Percentiles rank a stretch among this genome's conserved stretches.
phyloP scores from a whole-genome alignment of 2,888 invertebrate species.

The Sminthurides aquaticus region DNA sequence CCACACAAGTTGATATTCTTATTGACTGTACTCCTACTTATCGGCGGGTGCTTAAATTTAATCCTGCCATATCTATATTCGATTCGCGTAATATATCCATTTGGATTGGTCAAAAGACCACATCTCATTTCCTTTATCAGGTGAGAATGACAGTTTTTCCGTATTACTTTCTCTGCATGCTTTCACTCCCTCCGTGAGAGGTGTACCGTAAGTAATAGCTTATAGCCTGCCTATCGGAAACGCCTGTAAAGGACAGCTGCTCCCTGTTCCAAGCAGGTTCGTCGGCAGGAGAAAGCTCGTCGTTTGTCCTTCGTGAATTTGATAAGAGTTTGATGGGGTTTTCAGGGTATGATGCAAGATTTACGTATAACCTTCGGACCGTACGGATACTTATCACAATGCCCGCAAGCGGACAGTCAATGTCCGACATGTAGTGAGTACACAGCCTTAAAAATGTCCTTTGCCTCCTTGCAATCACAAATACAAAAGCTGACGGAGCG shows the following conservation, averaged over 20 bases:
- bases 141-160: too few relatives aligned
- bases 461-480: slow-evolving; percentile 69
- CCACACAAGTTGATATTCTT: slow-evolving; percentile 67
- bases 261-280: too few relatives aligned
- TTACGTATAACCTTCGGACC: slow-evolving; percentile 75
- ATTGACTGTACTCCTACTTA: slow-evolving; percentile 81
- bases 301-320: too few relatives aligned
- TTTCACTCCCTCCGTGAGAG: too few relatives aligned
- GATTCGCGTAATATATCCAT: slow-evolving; percentile 51
- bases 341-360: slow-evolving; percentile 79
- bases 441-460: slow-evolving; percentile 71
- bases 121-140: slow-evolving; percentile 78
- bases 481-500: slow-evolving; percentile 74
- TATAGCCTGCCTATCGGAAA: background rate
- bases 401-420: slow-evolving; percentile 74
- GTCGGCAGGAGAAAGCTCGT: too few relatives aligned
- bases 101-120: slow-evolving; percentile 81
- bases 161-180: background rate
- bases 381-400: slow-evolving; percentile 77
- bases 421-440: slow-evolving; percentile 89
- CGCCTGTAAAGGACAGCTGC: too few relatives aligned
- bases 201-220: too few relatives aligned
- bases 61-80: slow-evolving; percentile 43
- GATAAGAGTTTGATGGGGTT: too few relatives aligned
- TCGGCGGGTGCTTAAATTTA: slow-evolving; percentile 45